phyloP scores from a whole-genome alignment of 2,797 vertebrate genomes.

The Sebastes minor region DNA sequence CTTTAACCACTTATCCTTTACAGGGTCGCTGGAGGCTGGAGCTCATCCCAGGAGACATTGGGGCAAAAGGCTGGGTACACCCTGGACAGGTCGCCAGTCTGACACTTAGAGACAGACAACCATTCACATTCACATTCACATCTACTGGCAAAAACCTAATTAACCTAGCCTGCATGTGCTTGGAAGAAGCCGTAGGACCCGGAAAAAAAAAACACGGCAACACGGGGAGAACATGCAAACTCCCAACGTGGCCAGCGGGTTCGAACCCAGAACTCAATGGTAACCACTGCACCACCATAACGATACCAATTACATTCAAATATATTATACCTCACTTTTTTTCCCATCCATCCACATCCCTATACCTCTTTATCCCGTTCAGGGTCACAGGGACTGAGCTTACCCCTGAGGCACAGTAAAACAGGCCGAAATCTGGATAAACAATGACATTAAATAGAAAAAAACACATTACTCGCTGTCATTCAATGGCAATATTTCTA shows the following conservation, averaged over 20 bases:
- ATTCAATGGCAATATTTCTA: constrained; percentile 2
- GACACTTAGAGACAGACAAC: not conserved
- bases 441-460: not conserved
- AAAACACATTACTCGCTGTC: not conserved
- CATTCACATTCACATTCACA: not conserved
- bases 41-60: not conserved
- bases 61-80: not conserved
- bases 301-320: not conserved
- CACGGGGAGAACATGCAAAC: not conserved
- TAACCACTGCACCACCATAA: too few relatives aligned
- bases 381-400: not conserved
- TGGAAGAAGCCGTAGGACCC: not conserved
- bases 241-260: too few relatives aligned
- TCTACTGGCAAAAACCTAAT: not conserved
- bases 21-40: not conserved
- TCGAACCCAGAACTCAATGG: too few relatives aligned
- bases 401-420: not conserved
- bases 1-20: not conserved
- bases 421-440: not conserved
- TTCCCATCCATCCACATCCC: not conserved
- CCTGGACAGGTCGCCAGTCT: not conserved
- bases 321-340: not conserved
- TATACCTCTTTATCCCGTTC: not conserved
- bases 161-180: not conserved
- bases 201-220: not conserved